Percentiles rank a stretch among this genome's conserved stretches.
phyloP scores from a whole-genome alignment of 2,797 vertebrate species.

The Phalloptychus januarius region DNA sequence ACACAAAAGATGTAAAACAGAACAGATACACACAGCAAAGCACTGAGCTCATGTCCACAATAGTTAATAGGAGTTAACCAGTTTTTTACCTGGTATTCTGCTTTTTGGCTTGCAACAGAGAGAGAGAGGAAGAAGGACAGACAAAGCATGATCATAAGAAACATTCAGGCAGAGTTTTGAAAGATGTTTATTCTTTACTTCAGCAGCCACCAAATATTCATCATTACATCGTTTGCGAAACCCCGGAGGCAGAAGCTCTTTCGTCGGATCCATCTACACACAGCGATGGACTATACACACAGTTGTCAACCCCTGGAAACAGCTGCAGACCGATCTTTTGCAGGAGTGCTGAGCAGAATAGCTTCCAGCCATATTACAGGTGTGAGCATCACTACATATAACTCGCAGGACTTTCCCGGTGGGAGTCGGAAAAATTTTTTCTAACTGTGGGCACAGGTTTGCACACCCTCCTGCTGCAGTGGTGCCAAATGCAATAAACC shows the following conservation, averaged over 20 bases:
- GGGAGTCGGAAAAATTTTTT: constrained; percentile 62
- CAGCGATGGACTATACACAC: constrained; percentile 38
- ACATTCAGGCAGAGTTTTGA: constrained; percentile 24
- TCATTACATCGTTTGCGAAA: constrained; percentile 46
- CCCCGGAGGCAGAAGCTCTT: constrained; percentile 49
- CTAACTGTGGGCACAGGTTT: constrained; percentile 80
- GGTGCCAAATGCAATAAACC: constrained; percentile 83
- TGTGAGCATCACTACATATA: constrained; percentile 57
- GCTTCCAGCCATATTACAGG: constrained; percentile 58
- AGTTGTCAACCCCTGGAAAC: constrained; percentile 45
- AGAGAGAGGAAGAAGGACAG: constrained; percentile 27
- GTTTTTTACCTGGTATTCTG: constrained; percentile 73
- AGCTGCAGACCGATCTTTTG: constrained; percentile 45
- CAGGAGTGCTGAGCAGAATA: constrained; percentile 38
- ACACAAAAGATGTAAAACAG: constrained; percentile 19
- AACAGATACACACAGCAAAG: constrained; percentile 30
- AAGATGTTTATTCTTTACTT: constrained; percentile 31
- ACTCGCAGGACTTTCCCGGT: constrained; percentile 42
- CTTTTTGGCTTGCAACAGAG: constrained; percentile 63
- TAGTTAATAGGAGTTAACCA: constrained; percentile 9
- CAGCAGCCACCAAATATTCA: constrained; percentile 38
- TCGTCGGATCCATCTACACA: constrained; percentile 58
- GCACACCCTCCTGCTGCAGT: constrained; percentile 73
- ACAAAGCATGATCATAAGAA: constrained; percentile 30
- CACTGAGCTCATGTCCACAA: constrained; percentile 8